These are phyloP conservation scores for Axinella damicornis DNA, from an alignment of 37 sponge, comb jelly and placozoan genomes.

Conservation along the genomic window DNA sequence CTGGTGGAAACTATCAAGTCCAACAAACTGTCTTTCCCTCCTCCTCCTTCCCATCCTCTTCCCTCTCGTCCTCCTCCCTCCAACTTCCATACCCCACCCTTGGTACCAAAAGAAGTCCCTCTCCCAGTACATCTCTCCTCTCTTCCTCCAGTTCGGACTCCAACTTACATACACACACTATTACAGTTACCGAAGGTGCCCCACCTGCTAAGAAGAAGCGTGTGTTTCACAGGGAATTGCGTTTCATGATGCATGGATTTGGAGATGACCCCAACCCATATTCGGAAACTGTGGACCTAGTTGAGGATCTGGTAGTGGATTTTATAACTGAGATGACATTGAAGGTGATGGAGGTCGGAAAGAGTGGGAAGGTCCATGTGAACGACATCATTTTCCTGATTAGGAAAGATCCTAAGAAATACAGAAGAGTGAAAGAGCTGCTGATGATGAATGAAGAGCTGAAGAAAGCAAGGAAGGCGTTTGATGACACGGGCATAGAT, in stretches of 20 bases:
- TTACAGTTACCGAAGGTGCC: not conserved
- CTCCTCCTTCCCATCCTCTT: not conserved
- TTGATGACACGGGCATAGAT: not conserved
- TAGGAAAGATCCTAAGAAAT: constrained; percentile 94
- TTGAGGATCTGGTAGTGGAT: constrained; percentile 92
- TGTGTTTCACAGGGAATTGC: constrained; percentile 82
- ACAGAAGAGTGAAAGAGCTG: constrained; percentile 89
- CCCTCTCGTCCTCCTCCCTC: not conserved
- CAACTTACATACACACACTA: not conserved
- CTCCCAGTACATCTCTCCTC: not conserved
- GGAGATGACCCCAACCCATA: constrained; percentile 96
- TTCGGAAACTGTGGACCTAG: constrained; percentile 87
- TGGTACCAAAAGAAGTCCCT: constrained; percentile 5
- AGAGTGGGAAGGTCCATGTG: constrained; percentile 87
- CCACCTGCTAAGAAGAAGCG: constrained; percentile 38
- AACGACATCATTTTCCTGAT: constrained; percentile 95
- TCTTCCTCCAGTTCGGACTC: too few species aligned
- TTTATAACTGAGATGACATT: constrained; percentile 89
- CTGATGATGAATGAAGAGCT: constrained; percentile 97
- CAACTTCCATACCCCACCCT: too few species aligned
- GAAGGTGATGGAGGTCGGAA: constrained; percentile 94
- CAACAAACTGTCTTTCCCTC: not conserved
- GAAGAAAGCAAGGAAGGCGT: constrained; percentile 65
- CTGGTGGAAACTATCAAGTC: too few species aligned
- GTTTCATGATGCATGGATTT: constrained; percentile 99